Conservation (phyloP, 2,888 invertebrate genomes). For the Trichopoda pennipes region DNA sequence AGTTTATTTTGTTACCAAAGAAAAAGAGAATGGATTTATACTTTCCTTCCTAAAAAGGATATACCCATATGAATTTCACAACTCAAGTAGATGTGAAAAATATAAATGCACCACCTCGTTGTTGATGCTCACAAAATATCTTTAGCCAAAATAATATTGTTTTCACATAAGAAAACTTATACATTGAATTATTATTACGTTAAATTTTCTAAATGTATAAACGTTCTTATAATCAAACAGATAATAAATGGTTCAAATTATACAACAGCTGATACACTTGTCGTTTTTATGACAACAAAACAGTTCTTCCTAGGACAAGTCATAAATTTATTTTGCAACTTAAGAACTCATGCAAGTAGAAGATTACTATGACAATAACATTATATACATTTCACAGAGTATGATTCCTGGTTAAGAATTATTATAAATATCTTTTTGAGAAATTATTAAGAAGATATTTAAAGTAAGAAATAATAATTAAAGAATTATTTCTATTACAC, state of each 20-base stretch:
- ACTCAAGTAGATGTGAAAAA: no score
- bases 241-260: conserved; percentile 1
- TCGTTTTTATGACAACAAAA: conserved; percentile 3
- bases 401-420: conserved; percentile 4
- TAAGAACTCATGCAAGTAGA: conserved; percentile 2
- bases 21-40: no score
- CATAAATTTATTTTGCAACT: conserved; percentile 12
- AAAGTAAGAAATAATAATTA: no score
- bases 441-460: no score
- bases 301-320: neutral
- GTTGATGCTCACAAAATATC: no score
- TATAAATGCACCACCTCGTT: no score
- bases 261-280: neutral
- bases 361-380: conserved; percentile 21
- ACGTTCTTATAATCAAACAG: no score
- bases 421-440: no score
- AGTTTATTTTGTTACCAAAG: no score
- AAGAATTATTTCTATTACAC: no score
- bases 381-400: neutral
- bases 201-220: neutral
- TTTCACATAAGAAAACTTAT: neutral
- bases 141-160: neutral
- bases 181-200: neutral
- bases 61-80: no score
- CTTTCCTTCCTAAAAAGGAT: no score